A percentile compares a stretch with the other conserved stretches of the same genome.
Conservation (phyloP, 2,888 invertebrate genomes). For the Tachina lurida region DNA sequence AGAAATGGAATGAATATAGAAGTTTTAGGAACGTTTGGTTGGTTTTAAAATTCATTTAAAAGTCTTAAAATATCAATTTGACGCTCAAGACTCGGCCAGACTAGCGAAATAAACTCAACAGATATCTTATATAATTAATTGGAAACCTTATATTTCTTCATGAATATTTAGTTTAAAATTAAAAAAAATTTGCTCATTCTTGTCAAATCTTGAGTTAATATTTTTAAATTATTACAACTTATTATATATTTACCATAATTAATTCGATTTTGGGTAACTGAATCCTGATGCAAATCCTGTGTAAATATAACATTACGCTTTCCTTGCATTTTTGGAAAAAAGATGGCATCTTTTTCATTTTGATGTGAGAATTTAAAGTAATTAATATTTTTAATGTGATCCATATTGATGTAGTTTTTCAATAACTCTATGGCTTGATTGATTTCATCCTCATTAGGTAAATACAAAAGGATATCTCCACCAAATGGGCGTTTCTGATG, state of each 20-base stretch:
- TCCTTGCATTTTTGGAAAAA: constrained; percentile 88
- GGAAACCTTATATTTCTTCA: too few relatives aligned
- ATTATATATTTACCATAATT: constrained; percentile 87
- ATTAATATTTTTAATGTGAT: constrained; percentile 84
- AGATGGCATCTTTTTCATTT: constrained; percentile 91
- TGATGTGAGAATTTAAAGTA: constrained; percentile 91
- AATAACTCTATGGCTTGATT: constrained; percentile 88
- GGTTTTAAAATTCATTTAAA: too few relatives aligned
- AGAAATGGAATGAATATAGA: too few relatives aligned
- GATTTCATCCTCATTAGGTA: constrained; percentile 97
- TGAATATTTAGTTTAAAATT: too few relatives aligned
- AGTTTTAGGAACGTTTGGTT: too few relatives aligned
- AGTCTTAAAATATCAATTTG: too few relatives aligned
- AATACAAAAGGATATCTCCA: constrained; percentile 96
- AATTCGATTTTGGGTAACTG: constrained; percentile 96
- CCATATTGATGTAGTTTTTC: constrained; percentile 84
- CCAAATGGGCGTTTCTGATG: constrained; percentile 90
- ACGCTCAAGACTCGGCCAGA: too few relatives aligned
- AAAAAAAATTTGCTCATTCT: too few relatives aligned
- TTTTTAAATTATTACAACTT: background rate
- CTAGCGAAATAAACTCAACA: too few relatives aligned
- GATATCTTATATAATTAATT: too few relatives aligned
- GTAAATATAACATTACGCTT: constrained; percentile 95
- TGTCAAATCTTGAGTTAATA: too few relatives aligned
- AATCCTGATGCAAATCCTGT: constrained; percentile 98